Evolutionary conservation across 2,888 invertebrate species (phyloP).

Genomic region (Oeneis ivallda): DNA sequence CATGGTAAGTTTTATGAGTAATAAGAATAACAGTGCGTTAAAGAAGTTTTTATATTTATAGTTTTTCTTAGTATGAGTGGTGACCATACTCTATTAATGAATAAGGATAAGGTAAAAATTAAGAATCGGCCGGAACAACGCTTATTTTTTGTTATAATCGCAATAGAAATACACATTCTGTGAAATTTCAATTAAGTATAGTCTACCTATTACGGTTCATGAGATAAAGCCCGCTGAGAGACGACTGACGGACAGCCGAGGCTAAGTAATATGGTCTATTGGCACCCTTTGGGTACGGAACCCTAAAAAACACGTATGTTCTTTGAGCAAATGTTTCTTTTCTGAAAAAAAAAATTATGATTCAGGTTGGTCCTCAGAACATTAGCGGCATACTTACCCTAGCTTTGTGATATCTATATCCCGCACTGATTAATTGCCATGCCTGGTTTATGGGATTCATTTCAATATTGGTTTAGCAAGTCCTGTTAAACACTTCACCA

Average conservation of each 20-base stretch:
- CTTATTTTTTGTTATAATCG: too few relatives aligned
- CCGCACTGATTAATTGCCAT: conserved; percentile 18
- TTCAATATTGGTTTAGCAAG: conserved; percentile 13
- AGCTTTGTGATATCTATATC: conserved; percentile 18
- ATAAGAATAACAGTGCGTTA: conserved; percentile 11
- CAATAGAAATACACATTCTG: too few relatives aligned
- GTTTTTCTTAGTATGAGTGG: not conserved
- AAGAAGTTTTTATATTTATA: conserved; percentile 4
- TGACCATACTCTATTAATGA: not conserved
- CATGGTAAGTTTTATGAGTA: conserved; percentile 24
- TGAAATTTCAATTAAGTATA: too few relatives aligned
- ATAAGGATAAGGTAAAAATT: not conserved
- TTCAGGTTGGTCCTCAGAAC: not conserved
- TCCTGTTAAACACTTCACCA: conserved; percentile 18
- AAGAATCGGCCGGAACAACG: not conserved
- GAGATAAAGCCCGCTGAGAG: too few relatives aligned
- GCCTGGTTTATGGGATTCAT: conserved; percentile 17
- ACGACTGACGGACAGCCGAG: too few relatives aligned
- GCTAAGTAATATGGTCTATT: too few relatives aligned
- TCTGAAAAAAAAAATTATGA: too few relatives aligned
- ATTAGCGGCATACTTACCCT: not conserved
- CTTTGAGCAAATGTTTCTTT: too few relatives aligned
- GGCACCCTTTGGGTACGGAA: too few relatives aligned
- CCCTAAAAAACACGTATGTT: too few relatives aligned
- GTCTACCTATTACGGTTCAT: too few relatives aligned